These are phyloP conservation scores for Coenobita brevimanus DNA, from an alignment of 1,140 invertebrate species.

Conservation along the genomic window DNA sequence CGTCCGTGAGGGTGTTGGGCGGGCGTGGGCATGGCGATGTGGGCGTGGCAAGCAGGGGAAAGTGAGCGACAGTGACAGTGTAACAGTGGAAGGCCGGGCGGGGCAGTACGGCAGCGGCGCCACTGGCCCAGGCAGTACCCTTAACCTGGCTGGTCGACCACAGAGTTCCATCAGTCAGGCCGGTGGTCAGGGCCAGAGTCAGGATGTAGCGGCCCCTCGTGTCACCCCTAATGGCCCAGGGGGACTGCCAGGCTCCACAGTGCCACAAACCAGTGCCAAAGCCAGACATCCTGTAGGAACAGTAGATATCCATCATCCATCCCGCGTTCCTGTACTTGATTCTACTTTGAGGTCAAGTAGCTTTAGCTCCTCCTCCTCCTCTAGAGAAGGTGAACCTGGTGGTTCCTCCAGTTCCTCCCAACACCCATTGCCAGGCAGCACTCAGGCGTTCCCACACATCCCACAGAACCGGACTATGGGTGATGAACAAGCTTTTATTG, in stretches of 20 bases:
- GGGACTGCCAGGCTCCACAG: constrained; percentile 31
- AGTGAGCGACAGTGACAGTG: constrained; percentile 14
- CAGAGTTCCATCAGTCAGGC: constrained; percentile 16
- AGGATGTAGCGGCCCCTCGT: neutral
- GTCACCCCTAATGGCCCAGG: constrained; percentile 50
- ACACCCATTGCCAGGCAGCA: neutral
- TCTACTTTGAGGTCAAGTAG: constrained; percentile 38
- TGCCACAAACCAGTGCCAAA: constrained; percentile 38
- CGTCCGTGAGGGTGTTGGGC: constrained; percentile 58
- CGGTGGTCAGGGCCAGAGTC: neutral
- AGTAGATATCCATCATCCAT: constrained; percentile 28
- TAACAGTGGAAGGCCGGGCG: constrained; percentile 25
- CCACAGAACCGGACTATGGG: neutral
- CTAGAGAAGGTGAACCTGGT: constrained; percentile 21
- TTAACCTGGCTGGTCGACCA: constrained; percentile 34
- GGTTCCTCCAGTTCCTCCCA: neutral
- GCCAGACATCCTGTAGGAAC: neutral
- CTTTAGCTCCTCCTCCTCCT: constrained; percentile 4
- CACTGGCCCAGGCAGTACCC: neutral
- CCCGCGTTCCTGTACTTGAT: constrained; percentile 42
- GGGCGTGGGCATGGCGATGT: constrained; percentile 60
- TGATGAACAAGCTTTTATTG: neutral
- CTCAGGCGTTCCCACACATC: neutral
- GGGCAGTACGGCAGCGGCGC: constrained; percentile 41
- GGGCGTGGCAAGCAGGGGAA: constrained; percentile 40